Evolutionary conservation across 2,888 invertebrate genomes (phyloP).

Genomic region (Lochmaea crataegi): DNA sequence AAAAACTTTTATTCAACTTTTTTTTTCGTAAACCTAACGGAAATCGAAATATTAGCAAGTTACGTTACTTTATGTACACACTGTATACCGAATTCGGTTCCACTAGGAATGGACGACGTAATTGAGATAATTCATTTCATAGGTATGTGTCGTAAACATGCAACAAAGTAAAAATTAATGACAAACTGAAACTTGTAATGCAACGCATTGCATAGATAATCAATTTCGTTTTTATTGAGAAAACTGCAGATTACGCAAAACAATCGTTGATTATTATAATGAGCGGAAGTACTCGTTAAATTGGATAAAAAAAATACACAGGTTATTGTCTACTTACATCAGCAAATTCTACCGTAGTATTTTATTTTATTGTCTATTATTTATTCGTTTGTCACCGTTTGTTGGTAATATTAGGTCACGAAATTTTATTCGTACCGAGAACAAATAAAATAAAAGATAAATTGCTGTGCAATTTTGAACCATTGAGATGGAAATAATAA

Average conservation of each 20-base stretch:
- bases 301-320: slow-evolving; percentile 32
- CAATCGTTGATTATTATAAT: slow-evolving; percentile 39
- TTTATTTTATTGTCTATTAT: slow-evolving; percentile 21
- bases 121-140: no score
- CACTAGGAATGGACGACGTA: no score
- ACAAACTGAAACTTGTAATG: not conserved
- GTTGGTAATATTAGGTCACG: not conserved
- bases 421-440: not conserved
- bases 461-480: no score
- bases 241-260: slow-evolving; percentile 38
- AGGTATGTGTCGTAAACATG: no score
- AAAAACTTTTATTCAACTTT: no score
- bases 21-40: no score
- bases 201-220: slow-evolving; percentile 32
- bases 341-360: slow-evolving; percentile 14
- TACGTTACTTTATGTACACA: no score
- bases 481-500: no score
- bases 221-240: slow-evolving; percentile 32
- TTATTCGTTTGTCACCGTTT: not conserved
- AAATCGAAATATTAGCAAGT: no score
- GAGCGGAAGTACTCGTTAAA: slow-evolving; percentile 41
- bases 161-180: not conserved
- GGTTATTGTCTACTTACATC: slow-evolving; percentile 38
- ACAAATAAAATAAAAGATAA: not conserved
- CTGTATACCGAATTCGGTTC: no score